Percentiles rank a stretch among this genome's conserved stretches.
Conservation (phyloP, 2,113 vertebrate species). For the Chionomys nivalis region DNA sequence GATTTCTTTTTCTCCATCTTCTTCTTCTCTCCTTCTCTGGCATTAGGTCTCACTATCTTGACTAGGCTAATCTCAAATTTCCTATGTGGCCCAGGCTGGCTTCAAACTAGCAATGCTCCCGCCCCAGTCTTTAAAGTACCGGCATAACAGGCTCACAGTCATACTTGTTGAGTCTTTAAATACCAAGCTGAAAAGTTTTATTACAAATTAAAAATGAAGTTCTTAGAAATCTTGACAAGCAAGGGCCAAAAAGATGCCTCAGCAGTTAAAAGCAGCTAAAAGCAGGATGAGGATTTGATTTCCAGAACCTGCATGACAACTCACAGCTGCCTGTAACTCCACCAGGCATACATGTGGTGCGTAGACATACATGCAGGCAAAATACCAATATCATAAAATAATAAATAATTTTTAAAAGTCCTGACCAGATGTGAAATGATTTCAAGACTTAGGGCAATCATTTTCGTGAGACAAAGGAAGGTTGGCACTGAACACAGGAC, state of each 20-base stretch:
- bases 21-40: not conserved
- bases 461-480: not conserved
- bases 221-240: not conserved
- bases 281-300: not conserved
- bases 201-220: not conserved
- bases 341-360: not conserved
- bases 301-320: not conserved
- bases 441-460: not conserved
- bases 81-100: not conserved
- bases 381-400: not conserved
- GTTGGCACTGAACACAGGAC: not conserved
- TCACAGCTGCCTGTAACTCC: not conserved
- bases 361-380: not conserved
- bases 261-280: not conserved
- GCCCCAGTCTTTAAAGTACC: not conserved
- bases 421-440: not conserved
- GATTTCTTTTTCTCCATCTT: too few relatives aligned
- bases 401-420: not conserved
- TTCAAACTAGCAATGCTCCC: not conserved
- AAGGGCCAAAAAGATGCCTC: not conserved
- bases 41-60: not conserved
- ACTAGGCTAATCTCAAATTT: not conserved
- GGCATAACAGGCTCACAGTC: too few relatives aligned
- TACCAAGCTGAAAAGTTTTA: not conserved
- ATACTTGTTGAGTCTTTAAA: not conserved